These are phyloP conservation scores for Conops quadrifasciatus DNA, from an alignment of 2,888 invertebrate genomes.

Conservation along the genomic window DNA sequence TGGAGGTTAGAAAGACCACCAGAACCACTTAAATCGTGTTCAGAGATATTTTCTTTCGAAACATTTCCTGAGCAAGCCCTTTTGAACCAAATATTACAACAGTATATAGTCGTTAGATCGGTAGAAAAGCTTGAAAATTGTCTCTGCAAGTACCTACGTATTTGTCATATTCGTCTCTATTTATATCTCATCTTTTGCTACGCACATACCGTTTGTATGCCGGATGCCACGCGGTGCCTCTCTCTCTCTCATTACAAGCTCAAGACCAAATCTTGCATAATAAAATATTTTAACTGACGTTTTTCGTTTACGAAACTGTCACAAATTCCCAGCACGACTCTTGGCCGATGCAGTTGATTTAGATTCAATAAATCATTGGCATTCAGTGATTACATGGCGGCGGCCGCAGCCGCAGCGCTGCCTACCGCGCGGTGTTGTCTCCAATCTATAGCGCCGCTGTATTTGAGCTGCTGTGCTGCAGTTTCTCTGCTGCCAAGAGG, in stretches of 20 bases:
- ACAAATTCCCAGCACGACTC: slow-evolving; percentile 64
- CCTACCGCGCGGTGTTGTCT: not conserved
- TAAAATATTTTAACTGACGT: slow-evolving; percentile 63
- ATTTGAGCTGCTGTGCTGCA: not conserved
- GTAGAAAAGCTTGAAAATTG: too few species aligned
- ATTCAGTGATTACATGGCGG: slow-evolving; percentile 52
- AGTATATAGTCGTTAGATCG: too few species aligned
- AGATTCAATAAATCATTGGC: slow-evolving; percentile 63
- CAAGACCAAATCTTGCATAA: slow-evolving; percentile 43
- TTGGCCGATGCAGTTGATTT: slow-evolving; percentile 64
- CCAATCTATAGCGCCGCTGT: not conserved
- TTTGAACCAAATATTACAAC: too few species aligned
- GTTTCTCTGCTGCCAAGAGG: not conserved
- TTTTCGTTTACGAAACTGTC: slow-evolving; percentile 65
- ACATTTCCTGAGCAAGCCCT: too few species aligned
- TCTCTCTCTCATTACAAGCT: slow-evolving; percentile 20
- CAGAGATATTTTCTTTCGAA: too few species aligned
- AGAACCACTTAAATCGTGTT: too few species aligned
- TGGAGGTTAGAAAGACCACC: too few species aligned
- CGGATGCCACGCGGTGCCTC: not conserved
- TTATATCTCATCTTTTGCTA: too few species aligned
- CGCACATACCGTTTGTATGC: not conserved
- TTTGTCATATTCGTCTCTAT: too few species aligned
- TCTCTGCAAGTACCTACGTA: too few species aligned
- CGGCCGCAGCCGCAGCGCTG: slow-evolving; percentile 1